phyloP scores from a whole-genome alignment of 2,113 vertebrate genomes.

The Egretta garzetta region DNA sequence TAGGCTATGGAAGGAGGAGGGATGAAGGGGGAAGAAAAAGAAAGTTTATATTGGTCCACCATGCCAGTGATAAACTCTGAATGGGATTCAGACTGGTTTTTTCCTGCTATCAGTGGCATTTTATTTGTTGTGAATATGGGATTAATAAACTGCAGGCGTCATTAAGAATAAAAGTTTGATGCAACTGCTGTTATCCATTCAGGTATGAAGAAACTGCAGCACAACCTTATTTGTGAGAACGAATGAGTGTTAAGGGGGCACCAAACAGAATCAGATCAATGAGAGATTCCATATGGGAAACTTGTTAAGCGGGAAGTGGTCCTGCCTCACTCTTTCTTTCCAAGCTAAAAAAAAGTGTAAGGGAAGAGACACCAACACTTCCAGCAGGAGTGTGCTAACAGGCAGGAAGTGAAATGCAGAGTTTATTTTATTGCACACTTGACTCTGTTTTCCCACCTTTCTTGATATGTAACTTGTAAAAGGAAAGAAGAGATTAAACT shows the following conservation, averaged over 20 bases:
- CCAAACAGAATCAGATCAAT: not conserved
- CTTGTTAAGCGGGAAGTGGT: not conserved
- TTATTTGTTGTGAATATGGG: not conserved
- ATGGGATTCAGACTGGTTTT: not conserved
- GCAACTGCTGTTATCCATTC: not conserved
- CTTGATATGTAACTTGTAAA: not conserved
- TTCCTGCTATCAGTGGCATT: not conserved
- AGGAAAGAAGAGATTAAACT: not conserved
- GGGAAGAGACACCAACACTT: not conserved
- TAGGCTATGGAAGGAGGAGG: fast-evolving
- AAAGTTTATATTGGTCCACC: not conserved
- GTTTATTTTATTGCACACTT: not conserved
- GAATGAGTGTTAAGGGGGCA: not conserved
- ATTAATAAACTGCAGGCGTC: not conserved
- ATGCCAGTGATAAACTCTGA: not conserved
- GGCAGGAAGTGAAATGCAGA: not conserved
- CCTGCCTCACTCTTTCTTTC: not conserved
- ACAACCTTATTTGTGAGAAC: not conserved
- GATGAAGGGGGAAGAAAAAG: not conserved
- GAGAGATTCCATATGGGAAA: not conserved
- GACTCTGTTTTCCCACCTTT: not conserved
- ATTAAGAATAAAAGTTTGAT: not conserved
- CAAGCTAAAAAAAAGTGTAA: not conserved
- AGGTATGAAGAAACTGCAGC: not conserved
- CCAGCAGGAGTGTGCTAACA: not conserved